A percentile compares a stretch with the other conserved stretches of the same genome.
Evolutionary conservation across 2,113 vertebrate genomes (phyloP).

Genomic region (Macroglossus sobrinus): DNA sequence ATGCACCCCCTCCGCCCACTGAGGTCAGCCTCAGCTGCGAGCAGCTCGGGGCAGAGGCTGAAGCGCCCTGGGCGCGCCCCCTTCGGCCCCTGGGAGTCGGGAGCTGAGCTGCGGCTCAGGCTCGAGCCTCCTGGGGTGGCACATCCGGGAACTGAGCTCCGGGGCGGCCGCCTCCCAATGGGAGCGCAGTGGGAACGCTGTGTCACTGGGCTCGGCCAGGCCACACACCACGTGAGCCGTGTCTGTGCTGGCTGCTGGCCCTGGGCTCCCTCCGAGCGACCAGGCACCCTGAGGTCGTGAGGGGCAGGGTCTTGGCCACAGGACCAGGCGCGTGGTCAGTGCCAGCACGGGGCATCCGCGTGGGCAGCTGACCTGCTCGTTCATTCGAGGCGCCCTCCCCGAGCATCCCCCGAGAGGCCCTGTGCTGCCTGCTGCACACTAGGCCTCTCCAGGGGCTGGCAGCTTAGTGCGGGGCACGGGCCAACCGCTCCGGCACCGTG

Average conservation of each 20-base stretch:
- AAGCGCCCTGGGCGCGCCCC: neutral
- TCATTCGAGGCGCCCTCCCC: neutral
- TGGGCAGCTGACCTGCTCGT: fast-evolving
- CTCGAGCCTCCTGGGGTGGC: neutral
- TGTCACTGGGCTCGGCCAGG: neutral
- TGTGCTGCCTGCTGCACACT: too few relatives aligned
- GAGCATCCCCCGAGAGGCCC: too few relatives aligned
- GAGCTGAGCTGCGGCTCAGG: neutral
- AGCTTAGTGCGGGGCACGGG: too few relatives aligned
- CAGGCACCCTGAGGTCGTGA: fast-evolving
- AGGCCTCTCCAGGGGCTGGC: too few relatives aligned
- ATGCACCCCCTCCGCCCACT: neutral
- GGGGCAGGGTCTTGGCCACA: too few relatives aligned
- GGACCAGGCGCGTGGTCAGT: fast-evolving
- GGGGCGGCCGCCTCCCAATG: fast-evolving
- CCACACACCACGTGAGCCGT: neutral
- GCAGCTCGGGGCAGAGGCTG: neutral
- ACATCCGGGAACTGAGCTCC: neutral
- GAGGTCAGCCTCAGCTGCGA: neutral
- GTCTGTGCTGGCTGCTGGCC: fast-evolving
- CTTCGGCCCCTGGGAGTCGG: too few relatives aligned
- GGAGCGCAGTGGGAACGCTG: neutral
- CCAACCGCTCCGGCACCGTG: too few relatives aligned
- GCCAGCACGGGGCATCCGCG: neutral
- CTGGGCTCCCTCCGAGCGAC: neutral